Percentiles rank a stretch among this genome's conserved stretches.
Evolutionary conservation across 2,797 vertebrate genomes (phyloP).

Genomic region (Bufotes viridis): DNA sequence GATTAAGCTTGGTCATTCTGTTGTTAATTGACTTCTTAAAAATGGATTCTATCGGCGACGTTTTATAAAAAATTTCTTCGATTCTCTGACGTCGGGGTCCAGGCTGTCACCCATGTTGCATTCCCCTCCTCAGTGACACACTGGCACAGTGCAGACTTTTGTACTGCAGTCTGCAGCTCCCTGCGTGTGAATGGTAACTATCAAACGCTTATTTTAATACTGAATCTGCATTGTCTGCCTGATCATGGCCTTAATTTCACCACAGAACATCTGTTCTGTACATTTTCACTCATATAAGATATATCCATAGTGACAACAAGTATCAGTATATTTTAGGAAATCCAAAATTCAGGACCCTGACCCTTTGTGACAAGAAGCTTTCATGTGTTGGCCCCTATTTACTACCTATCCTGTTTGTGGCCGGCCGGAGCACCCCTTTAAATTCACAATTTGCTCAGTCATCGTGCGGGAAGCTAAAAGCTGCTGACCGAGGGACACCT

Average conservation of each 20-base stretch:
- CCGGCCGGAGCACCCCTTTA: no score
- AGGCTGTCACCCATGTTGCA: background rate
- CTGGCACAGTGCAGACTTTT: background rate
- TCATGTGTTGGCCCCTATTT: no score
- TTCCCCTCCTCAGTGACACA: constrained; percentile 16
- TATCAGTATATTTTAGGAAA: no score
- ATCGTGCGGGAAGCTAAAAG: background rate
- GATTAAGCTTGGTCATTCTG: accelerated
- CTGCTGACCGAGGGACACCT: background rate
- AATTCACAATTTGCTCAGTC: background rate
- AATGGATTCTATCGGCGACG: background rate
- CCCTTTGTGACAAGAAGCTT: background rate
- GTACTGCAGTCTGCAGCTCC: background rate
- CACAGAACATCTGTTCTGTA: background rate
- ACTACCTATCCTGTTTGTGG: no score
- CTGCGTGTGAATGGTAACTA: constrained; percentile 29
- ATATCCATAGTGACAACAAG: background rate
- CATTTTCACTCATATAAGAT: background rate
- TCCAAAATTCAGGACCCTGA: background rate
- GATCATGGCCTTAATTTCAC: no score
- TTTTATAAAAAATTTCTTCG: background rate
- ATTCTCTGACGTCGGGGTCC: constrained; percentile 29
- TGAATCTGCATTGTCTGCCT: background rate
- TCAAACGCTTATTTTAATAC: background rate
- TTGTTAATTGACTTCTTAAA: background rate